Evolutionary conservation across 2,797 vertebrate genomes (phyloP).

Genomic region (Sebastes diploproa): DNA sequence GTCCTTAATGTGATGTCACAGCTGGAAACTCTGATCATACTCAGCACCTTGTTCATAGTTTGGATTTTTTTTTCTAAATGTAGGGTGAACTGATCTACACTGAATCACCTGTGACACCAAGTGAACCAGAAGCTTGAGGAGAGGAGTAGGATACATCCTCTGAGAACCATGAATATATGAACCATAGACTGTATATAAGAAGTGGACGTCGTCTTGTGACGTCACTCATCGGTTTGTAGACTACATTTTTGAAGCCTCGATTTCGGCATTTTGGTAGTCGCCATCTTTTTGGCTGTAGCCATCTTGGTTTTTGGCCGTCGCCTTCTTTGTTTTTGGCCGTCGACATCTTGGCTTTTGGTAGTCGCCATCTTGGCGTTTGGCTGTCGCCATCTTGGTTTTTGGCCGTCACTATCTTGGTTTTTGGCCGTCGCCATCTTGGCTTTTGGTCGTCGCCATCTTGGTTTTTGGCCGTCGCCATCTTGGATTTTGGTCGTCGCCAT

Average conservation of each 20-base stretch:
- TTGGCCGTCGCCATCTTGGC: accelerated
- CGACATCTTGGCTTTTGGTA: accelerated
- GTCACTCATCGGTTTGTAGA: no score
- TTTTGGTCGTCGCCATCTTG: no score
- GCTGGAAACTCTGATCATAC: background rate
- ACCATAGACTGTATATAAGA: no score
- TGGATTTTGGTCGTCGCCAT: accelerated
- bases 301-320: accelerated
- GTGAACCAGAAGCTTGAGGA: no score
- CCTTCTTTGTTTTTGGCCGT: accelerated
- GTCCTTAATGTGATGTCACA: background rate
- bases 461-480: accelerated
- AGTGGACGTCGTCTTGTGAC: accelerated
- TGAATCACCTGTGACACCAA: no score
- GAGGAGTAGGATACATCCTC: no score
- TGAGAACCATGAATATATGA: no score
- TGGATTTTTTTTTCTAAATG: background rate
- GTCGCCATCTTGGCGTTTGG: no score
- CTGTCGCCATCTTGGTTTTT: accelerated
- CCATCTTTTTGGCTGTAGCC: accelerated
- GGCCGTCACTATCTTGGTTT: accelerated
- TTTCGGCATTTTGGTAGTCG: no score
- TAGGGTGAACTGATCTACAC: no score
- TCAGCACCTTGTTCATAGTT: background rate
- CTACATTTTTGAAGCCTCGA: no score